Base-by-base conservation (phyloP, 2,797 vertebrate species). In the Fringilla coelebs region DNA sequence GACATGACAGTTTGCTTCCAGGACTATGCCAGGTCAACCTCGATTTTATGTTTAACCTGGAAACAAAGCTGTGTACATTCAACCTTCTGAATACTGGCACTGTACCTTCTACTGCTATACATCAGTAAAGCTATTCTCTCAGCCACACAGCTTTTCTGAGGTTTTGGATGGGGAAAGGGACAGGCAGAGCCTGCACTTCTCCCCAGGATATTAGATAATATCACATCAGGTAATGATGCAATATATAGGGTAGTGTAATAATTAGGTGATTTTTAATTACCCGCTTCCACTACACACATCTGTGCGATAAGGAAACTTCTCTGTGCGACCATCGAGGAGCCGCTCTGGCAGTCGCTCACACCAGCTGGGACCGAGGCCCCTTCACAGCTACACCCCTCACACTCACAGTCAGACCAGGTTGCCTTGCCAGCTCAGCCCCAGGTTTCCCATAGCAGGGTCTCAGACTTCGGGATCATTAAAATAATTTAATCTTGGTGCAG, bases 181-280 rank as follows among this genome's bases (percentile, higher is more conserved):
- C 43, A 19, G 19, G 55, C 54, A 34, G 41, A 67, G 19, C 16
- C 45, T 29, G 45, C 29, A 8, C n/a, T 68, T 85, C 54, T 43
- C 46, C n/a, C 40, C 0, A 1, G 17, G 4, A 6, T 19, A 21
- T 34, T 6, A 34, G 29, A 34, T 16, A 67, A 67, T 2, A 51
- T 14, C 0, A 0, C 21, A 41, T 1, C 2, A 25, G 32, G 10
- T 54, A 38, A 36, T 15, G 57, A 55, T 13, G 52, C n/a, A 29
- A 48, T 10, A 21, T 3, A 54, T 0, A n/a, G 13, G 18, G 13
- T 10, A 70, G 18, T 0, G 12, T 32, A 55, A 70, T 26, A 31
- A 79, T n/a, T 14, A 60, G 29, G 20, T 3, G 45, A 26, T 43
- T 17, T 83, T 65, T 67, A 71, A 90, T 49, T 52, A 74, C 28